Conservation (phyloP, 2,113 vertebrate genomes). For the Scopus umbretta region DNA sequence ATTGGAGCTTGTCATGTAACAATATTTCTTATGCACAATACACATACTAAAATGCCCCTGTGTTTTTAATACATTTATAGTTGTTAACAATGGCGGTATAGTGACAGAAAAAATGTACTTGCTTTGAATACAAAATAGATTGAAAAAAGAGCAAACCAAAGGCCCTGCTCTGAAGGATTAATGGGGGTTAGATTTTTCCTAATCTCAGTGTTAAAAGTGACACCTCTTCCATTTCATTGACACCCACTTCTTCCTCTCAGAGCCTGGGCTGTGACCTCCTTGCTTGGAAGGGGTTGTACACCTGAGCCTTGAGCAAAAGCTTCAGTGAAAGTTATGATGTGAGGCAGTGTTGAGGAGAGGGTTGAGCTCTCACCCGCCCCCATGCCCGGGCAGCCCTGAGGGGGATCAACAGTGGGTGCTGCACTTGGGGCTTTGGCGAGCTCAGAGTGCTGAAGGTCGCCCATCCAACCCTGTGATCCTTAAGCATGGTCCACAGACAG, state of each 20-base stretch:
- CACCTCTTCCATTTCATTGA: background rate
- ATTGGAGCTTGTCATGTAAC: conserved; percentile 71
- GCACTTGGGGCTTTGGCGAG: background rate
- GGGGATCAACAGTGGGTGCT: fast-evolving
- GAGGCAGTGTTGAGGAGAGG: background rate
- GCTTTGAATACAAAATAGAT: conserved; percentile 53
- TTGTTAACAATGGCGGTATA: conserved; percentile 68
- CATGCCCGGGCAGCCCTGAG: fast-evolving
- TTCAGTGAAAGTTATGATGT: background rate
- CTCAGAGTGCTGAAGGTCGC: background rate
- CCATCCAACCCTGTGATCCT: background rate
- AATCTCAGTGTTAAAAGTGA: background rate
- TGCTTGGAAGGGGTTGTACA: background rate
- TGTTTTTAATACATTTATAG: conserved; percentile 70
- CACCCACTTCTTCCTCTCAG: background rate
- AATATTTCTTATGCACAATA: conserved; percentile 70
- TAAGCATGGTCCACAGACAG: fast-evolving
- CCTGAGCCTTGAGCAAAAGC: background rate
- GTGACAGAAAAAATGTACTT: conserved; percentile 45
- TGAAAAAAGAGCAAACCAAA: background rate
- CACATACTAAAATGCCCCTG: conserved; percentile 69
- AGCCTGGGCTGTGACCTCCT: background rate
- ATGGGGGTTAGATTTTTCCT: background rate
- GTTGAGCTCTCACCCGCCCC: background rate
- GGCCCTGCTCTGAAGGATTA: background rate